Base-by-base conservation (phyloP, 1,140 invertebrate genomes). In the Pogonomyrmex barbatus region DNA sequence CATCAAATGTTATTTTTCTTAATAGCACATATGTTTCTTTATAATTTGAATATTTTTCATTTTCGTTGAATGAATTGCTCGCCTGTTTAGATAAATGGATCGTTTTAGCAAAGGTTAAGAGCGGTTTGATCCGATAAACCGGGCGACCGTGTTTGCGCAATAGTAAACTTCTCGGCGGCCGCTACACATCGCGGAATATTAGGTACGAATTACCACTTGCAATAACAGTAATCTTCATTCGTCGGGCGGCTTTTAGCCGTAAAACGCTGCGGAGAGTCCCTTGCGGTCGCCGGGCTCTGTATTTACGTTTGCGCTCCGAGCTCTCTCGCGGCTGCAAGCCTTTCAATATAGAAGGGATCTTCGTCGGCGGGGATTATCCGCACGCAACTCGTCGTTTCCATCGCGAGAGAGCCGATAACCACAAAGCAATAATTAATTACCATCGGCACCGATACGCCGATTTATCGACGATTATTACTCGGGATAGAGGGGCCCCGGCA, bases 181-280 rank as follows among this genome's bases (percentile, higher is more conserved):
- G 65, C 71, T 33, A 17, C 85, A 77, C 70, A 85, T 86, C 83
- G 71, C 76, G 42, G 50, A 67, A 82, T 88, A 83, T 90, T 87
- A 89, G 75, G 73, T 47, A 84, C 85, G 86, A 87, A 90, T 90
- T 90, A 89, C 89, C 77, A 67, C 85, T 79, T 62, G 54, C 85
- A 56, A 89, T 87, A 90, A 89, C 89, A 86, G 89, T 87, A 89
- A 87, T 90, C 89, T 89, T 75, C 85, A 85, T 87, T 70, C 73
- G 62, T 70, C 77, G 47, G 33, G 33, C 60, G 39, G 45, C 68
- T 58, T 68, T 89, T 71, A 81, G 36, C 75, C 88, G 85, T 63
- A 65, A 88, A 89, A 78, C 70, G 71, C 78, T 24, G 54, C 33
- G 82, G 56, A 50, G 33, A 83, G 62, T 52, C 62, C 33, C 56